Evolutionary conservation across 2,888 invertebrate genomes (phyloP).

Genomic region (Hirtodrosophila histrioides): DNA sequence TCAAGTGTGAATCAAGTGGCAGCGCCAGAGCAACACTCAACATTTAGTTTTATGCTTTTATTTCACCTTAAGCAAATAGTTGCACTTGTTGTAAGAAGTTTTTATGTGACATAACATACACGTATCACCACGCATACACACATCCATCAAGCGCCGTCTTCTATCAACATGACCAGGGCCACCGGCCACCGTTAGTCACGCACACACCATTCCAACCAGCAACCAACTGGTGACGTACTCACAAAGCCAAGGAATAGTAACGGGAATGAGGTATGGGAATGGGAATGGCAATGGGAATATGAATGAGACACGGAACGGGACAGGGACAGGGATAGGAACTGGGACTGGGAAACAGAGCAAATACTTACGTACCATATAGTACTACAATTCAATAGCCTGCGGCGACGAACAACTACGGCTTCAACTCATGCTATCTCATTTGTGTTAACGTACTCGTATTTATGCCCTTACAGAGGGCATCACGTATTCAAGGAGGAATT

Average conservation of each 20-base stretch:
- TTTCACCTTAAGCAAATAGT: conserved; percentile 29
- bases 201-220: conserved; percentile 20
- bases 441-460: not conserved
- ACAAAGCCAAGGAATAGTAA: conserved; percentile 14
- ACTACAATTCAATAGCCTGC: conserved; percentile 65
- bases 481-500: no score
- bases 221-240: conserved; percentile 40
- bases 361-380: conserved; percentile 41
- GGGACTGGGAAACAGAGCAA: conserved; percentile 20
- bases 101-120: conserved; percentile 14
- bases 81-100: conserved; percentile 6
- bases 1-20: conserved; percentile 33
- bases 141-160: conserved; percentile 43
- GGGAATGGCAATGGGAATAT: not conserved
- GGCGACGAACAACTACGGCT: conserved; percentile 29
- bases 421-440: conserved; percentile 1
- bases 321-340: not conserved
- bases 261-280: not conserved
- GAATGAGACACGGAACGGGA: not conserved
- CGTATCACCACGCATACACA: not conserved
- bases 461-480: no score
- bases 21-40: conserved; percentile 7
- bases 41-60: not conserved
- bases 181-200: conserved; percentile 37
- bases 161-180: conserved; percentile 29